Evolutionary conservation across 2,888 invertebrate genomes (phyloP).

Genomic region (Drosophila quinaria): DNA sequence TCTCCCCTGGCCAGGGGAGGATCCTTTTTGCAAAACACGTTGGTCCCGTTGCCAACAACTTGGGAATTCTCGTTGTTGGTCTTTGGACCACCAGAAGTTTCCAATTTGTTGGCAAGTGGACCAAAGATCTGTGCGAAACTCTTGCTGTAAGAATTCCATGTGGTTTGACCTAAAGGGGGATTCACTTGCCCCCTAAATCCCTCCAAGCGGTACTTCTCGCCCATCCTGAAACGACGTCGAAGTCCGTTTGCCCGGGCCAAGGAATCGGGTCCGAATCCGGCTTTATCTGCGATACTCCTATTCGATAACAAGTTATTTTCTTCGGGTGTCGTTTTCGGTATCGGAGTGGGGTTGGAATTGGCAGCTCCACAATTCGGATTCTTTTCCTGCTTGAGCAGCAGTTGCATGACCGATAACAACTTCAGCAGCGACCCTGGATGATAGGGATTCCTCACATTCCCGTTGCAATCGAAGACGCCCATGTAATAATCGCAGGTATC

Average conservation of each 20-base stretch:
- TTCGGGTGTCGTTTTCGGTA: rapidly evolving
- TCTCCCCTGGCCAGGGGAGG: neutral
- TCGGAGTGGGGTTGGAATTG: neutral
- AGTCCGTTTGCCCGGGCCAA: slow-evolving; percentile 31
- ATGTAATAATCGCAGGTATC: slow-evolving; percentile 32
- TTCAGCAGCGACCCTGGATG: slow-evolving; percentile 21
- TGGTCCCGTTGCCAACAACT: neutral
- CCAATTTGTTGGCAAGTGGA: neutral
- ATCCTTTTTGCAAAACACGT: neutral
- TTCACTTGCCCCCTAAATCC: neutral
- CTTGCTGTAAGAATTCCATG: neutral
- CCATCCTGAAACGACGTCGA: slow-evolving; percentile 15
- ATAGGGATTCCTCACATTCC: slow-evolving; percentile 43
- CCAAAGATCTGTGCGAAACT: neutral
- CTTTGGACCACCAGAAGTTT: neutral
- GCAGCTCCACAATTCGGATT: neutral
- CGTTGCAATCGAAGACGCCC: slow-evolving; percentile 45
- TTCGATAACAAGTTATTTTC: neutral
- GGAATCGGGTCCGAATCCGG: slow-evolving; percentile 39
- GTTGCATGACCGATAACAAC: slow-evolving; percentile 40
- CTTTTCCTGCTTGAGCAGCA: slow-evolving; percentile 8
- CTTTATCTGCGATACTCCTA: neutral
- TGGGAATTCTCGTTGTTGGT: neutral
- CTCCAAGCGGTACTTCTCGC: neutral
- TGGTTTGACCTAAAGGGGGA: neutral